Evolutionary conservation across 2,797 vertebrate genomes (phyloP), one percentile per base, ranked within the genome.

Genomic region (Staurois parvus): DNA sequence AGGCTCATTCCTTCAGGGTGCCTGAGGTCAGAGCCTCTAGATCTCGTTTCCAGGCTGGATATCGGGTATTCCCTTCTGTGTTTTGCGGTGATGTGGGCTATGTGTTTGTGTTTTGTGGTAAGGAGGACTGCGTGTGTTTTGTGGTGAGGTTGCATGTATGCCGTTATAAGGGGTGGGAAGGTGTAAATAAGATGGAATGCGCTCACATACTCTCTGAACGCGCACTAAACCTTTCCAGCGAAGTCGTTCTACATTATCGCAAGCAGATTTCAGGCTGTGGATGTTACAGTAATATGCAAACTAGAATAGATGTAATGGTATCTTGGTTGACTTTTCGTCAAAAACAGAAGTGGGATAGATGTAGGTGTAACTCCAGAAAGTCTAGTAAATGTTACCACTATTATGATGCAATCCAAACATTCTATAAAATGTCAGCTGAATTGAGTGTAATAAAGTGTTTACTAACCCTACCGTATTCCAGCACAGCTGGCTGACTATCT

Each of bases 61-160:
- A 87, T 84, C 59, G 76, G 32, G 76, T 87, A 83, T 87, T 75
- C 81, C 85, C 70, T 62, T 32, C 45, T 9, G 81, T 69, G 81
- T 74, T 69, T 79, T 87, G 85, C 56, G 76, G 85, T 45, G 69
- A 87, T 67, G 81, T 84, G 81, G 76, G 85, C 81, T 64, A 76
- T 84, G 85, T 87, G 85, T 84, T 87, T 87, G 85, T 87, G 85
- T 79, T 84, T 87, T 79, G 85, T 79, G 85, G 85, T 48, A 26
- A 83, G 75, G 34, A 74, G 76, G 42, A n/a, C 85, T 87, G 85
- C 85, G 81, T 87, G 85, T 87, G 81, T 87, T 87, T 87, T 87
- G 85, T 79, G 85, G 85, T 45, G 59, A 87, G 76, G 81, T 83
- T 79, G 85, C 85, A 79, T 86, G 75, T 86, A 69, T 79, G 80